These are phyloP conservation scores for Elysia crispata DNA, from an alignment of 2,888 invertebrate species.

Conservation along the genomic window DNA sequence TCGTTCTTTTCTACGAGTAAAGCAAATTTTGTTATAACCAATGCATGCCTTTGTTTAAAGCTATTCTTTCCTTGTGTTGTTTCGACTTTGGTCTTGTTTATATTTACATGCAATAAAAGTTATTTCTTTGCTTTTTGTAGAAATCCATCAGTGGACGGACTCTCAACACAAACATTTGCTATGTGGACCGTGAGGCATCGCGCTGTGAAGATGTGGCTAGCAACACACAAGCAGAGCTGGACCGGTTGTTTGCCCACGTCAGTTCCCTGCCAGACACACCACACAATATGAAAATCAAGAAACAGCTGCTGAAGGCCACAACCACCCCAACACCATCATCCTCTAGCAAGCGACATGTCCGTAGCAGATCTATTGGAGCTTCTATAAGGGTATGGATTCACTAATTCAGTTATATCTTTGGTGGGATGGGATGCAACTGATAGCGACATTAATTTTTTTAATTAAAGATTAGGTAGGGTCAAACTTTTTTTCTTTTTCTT, in stretches of 20 bases:
- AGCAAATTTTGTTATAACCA: background rate
- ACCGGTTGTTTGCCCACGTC: slow-evolving; percentile 36
- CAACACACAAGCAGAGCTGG: slow-evolving; percentile 44
- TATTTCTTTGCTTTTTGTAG: background rate
- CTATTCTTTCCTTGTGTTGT: too few species aligned
- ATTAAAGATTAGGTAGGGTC: too few species aligned
- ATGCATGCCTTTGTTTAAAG: too few species aligned
- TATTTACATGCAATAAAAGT: too few species aligned
- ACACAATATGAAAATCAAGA: slow-evolving; percentile 28
- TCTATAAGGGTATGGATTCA: slow-evolving; percentile 35
- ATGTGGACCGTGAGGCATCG: slow-evolving; percentile 38
- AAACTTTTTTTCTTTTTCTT: too few species aligned
- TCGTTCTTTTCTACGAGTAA: background rate
- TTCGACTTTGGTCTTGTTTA: too few species aligned
- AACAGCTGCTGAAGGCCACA: slow-evolving; percentile 16
- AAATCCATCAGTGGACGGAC: slow-evolving; percentile 35
- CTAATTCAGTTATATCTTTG: background rate
- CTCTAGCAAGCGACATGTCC: slow-evolving; percentile 6
- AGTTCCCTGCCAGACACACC: slow-evolving; percentile 43
- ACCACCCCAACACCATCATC: slow-evolving; percentile 15
- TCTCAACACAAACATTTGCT: slow-evolving; percentile 38
- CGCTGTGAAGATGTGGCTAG: slow-evolving; percentile 37
- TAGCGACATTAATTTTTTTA: too few species aligned
- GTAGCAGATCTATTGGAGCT: slow-evolving; percentile 43
- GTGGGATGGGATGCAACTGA: too few species aligned